A percentile compares a stretch with the other conserved stretches of the same genome.
phyloP scores from a whole-genome alignment of 2,888 invertebrate species.

The Andricus quercusramuli region DNA sequence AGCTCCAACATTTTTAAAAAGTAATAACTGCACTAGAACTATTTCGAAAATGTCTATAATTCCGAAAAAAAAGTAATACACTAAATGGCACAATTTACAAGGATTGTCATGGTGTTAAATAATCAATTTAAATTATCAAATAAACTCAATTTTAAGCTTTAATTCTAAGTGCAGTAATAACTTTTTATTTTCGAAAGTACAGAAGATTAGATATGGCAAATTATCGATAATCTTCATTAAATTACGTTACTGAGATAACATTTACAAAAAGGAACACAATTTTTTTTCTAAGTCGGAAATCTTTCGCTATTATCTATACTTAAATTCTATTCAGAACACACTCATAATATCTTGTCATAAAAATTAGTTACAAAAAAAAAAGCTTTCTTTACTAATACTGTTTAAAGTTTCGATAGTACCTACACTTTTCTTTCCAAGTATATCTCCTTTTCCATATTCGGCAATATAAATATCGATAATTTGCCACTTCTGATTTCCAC shows the following conservation, averaged over 20 bases:
- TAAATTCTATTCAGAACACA: neutral
- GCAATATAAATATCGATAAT: constrained; percentile 15
- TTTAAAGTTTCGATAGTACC: neutral
- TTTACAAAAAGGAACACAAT: neutral
- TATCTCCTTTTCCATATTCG: neutral
- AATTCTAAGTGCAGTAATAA: constrained; percentile 22
- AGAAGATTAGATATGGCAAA: neutral
- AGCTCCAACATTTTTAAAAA: neutral
- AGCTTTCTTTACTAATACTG: neutral
- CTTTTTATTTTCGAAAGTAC: neutral
- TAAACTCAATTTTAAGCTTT: neutral
- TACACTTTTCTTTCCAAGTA: neutral
- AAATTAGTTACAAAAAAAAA: neutral
- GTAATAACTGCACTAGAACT: constrained; percentile 9
- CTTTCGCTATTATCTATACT: neutral
- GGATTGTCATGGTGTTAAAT: constrained; percentile 34
- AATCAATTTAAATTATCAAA: neutral
- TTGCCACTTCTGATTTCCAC: neutral
- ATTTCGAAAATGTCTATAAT: neutral
- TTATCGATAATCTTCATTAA: neutral
- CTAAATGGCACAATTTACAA: constrained; percentile 37
- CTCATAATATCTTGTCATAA: neutral
- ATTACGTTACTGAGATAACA: neutral
- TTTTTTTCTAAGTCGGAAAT: neutral
- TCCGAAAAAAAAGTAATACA: neutral